Conservation (phyloP, 2,113 vertebrate species). For the Anoura caudifer region DNA sequence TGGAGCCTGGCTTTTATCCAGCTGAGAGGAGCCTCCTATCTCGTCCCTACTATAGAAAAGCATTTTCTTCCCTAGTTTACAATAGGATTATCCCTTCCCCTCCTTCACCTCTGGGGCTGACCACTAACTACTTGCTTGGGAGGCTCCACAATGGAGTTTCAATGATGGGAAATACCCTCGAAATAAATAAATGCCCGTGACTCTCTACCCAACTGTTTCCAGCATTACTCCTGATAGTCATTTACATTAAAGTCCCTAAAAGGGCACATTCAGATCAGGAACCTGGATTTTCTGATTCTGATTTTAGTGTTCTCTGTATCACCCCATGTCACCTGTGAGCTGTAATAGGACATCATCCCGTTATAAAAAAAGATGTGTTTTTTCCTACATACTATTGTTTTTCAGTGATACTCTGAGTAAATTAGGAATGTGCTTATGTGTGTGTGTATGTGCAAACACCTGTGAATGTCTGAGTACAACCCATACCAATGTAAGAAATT, state of each 20-base stretch:
- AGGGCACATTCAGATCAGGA: neutral
- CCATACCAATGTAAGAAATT: neutral
- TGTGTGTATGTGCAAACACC: fast-evolving
- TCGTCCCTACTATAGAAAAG: neutral
- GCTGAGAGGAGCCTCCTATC: neutral
- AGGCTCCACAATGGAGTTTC: neutral
- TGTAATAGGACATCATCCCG: neutral
- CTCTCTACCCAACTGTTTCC: neutral
- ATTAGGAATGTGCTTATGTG: too few relatives aligned
- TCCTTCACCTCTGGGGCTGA: neutral
- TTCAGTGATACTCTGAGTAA: neutral
- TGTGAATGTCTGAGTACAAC: neutral
- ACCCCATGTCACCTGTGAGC: neutral
- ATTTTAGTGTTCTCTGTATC: neutral
- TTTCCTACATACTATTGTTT: neutral
- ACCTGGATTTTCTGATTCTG: neutral
- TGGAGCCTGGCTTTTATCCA: neutral
- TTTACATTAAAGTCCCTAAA: neutral
- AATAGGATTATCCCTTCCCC: neutral
- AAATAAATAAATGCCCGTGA: neutral
- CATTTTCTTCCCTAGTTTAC: neutral
- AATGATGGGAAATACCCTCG: neutral
- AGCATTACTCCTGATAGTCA: neutral
- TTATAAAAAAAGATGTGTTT: neutral
- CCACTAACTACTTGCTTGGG: neutral